A percentile compares a stretch with the other conserved stretches of the same genome.
phyloP scores from a whole-genome alignment of 2,888 invertebrate species.

The Rhaphigaster nebulosa region DNA sequence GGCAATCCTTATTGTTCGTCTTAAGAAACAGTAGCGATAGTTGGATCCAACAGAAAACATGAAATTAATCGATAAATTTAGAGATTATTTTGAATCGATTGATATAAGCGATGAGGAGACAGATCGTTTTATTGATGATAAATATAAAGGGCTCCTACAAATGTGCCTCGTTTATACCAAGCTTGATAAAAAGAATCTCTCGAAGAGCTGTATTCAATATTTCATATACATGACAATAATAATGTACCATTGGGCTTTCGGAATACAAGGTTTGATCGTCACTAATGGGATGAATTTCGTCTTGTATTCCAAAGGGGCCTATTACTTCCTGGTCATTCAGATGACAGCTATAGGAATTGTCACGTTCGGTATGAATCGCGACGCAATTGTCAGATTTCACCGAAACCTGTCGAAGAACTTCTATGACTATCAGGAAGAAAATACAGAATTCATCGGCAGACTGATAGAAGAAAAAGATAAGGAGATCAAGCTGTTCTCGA shows the following conservation, averaged over 20 bases:
- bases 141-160: neutral
- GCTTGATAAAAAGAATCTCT: neutral
- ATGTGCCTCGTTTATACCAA: neutral
- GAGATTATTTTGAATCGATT: neutral
- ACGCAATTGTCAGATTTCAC: neutral
- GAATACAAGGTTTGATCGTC: neutral
- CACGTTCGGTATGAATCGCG: neutral
- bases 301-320: neutral
- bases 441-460: neutral
- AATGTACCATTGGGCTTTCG: neutral
- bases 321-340: neutral
- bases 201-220: neutral
- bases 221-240: neutral
- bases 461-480: neutral
- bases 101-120: neutral
- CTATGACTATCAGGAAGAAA: neutral
- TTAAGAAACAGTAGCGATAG: neutral
- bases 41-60: neutral
- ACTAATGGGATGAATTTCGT: neutral
- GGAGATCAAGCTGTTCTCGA: neutral
- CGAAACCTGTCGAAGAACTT: neutral
- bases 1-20: neutral
- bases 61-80: neutral
- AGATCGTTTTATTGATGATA: neutral
- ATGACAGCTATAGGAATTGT: neutral